phyloP scores from a whole-genome alignment of 2,888 invertebrate species.

The Tetranychus truncatus region DNA sequence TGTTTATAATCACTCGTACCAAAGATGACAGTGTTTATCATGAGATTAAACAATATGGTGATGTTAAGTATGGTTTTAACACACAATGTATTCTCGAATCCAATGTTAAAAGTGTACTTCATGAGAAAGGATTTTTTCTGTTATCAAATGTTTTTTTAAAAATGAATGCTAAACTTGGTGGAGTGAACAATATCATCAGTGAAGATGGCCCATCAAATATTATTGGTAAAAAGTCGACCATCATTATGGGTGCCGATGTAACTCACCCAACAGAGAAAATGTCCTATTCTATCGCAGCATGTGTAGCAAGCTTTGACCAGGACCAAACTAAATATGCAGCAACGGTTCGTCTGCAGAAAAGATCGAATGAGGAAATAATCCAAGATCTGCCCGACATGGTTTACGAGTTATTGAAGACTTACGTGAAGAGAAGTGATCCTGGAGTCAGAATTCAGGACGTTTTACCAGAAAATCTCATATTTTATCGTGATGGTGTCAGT shows the following conservation, averaged over 20 bases:
- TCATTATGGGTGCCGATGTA: slow-evolving; percentile 75
- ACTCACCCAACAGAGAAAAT: slow-evolving; percentile 45
- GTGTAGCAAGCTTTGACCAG: slow-evolving; percentile 31
- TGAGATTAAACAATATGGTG: slow-evolving; percentile 20
- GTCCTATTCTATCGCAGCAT: slow-evolving; percentile 24
- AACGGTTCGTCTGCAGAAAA: slow-evolving; percentile 49
- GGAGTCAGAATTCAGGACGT: slow-evolving; percentile 36
- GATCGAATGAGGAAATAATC: slow-evolving; percentile 46
- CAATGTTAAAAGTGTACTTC: background rate
- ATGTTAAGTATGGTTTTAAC: slow-evolving; percentile 35
- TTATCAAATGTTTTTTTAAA: slow-evolving; percentile 36
- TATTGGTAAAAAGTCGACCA: slow-evolving; percentile 31
- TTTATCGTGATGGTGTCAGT: slow-evolving; percentile 61
- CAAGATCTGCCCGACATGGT: slow-evolving; percentile 47
- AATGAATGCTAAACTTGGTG: slow-evolving; percentile 43
- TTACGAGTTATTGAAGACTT: slow-evolving; percentile 18
- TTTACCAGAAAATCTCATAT: slow-evolving; percentile 47
- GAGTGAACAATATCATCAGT: slow-evolving; percentile 40
- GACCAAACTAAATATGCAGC: slow-evolving; percentile 35
- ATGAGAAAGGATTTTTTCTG: background rate
- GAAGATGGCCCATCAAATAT: slow-evolving; percentile 30
- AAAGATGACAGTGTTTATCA: slow-evolving; percentile 19
- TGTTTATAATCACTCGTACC: background rate
- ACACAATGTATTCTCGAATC: slow-evolving; percentile 32
- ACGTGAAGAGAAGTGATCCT: background rate